Percentiles rank a stretch among this genome's conserved stretches.
phyloP scores from a whole-genome alignment of 92 coral and sea anemone genomes.

The Epizoanthus illoricatus region DNA sequence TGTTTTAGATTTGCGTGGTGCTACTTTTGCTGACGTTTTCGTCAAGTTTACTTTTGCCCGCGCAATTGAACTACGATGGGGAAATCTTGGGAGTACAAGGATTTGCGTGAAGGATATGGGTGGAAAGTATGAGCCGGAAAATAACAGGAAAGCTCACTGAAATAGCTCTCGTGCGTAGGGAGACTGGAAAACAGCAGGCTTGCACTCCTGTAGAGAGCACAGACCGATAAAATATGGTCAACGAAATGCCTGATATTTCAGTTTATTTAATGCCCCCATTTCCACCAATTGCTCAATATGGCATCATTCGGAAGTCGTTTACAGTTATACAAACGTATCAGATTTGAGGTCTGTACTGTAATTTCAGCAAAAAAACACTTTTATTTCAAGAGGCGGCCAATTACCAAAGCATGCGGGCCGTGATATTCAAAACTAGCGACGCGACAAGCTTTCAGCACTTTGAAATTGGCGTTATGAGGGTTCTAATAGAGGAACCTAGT shows the following conservation, averaged over 20 bases:
- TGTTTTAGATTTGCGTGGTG: not conserved
- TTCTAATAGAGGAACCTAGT: not conserved
- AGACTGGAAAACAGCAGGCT: not conserved
- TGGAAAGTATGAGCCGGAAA: slow-evolving; percentile 50
- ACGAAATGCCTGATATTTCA: not conserved
- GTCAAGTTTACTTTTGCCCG: slow-evolving; percentile 7
- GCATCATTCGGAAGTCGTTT: slow-evolving; percentile 36
- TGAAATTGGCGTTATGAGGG: not conserved
- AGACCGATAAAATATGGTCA: slow-evolving; percentile 5
- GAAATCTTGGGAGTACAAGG: slow-evolving; percentile 42
- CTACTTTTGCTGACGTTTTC: not conserved
- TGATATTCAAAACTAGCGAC: not conserved
- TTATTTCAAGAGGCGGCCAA: not conserved
- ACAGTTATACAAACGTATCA: slow-evolving; percentile 24
- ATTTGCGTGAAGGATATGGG: slow-evolving; percentile 66
- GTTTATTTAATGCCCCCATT: not conserved
- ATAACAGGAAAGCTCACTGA: slow-evolving; percentile 57
- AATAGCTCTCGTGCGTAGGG: slow-evolving; percentile 32
- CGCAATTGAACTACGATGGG: slow-evolving; percentile 8
- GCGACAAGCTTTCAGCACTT: slow-evolving; percentile 37
- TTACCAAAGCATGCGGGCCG: not conserved
- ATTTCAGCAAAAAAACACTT: slow-evolving; percentile 9
- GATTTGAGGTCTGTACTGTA: slow-evolving; percentile 17
- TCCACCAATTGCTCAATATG: slow-evolving; percentile 31
- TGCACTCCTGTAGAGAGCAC: slow-evolving; percentile 23